These are phyloP conservation scores for Diabrotica undecimpunctata DNA, from an alignment of 1,140 invertebrate species.

Conservation along the genomic window DNA sequence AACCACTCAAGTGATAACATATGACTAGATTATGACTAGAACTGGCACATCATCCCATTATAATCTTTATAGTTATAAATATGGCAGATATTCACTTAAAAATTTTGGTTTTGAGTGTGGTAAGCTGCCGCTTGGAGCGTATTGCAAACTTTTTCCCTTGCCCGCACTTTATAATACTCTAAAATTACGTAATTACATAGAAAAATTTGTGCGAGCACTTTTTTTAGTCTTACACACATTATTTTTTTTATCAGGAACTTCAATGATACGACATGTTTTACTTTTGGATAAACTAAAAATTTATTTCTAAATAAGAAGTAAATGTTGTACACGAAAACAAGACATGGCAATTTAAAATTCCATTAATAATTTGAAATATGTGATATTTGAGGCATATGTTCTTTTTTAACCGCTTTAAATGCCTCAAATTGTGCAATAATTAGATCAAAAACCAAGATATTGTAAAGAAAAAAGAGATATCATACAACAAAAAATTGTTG, in stretches of 20 bases:
- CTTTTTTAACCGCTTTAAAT: no score
- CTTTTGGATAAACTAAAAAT: no score
- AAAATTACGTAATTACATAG: slow-evolving; percentile 8
- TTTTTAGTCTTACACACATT: neutral
- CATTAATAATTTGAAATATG: no score
- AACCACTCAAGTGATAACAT: no score
- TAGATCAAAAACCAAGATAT: no score
- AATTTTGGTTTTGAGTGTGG: slow-evolving; percentile 21
- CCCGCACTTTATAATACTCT: slow-evolving; percentile 37
- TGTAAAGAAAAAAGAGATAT: no score
- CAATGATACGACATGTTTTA: slow-evolving; percentile 1
- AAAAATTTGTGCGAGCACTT: slow-evolving; percentile 16
- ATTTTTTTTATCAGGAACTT: slow-evolving; percentile 7
- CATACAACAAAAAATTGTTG: no score
- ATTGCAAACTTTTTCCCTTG: slow-evolving; percentile 47
- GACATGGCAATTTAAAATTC: no score
- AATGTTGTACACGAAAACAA: no score
- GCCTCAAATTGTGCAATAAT: no score
- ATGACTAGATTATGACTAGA: slow-evolving; percentile 10
- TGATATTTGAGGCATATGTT: no score
- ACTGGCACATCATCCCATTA: slow-evolving; percentile 7
- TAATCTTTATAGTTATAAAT: neutral
- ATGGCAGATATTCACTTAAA: slow-evolving; percentile 6
- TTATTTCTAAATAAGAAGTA: no score
- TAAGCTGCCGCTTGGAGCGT: slow-evolving; percentile 46